These are phyloP conservation scores for Grallaria varia DNA, from an alignment of 2,113 vertebrate species.

Conservation along the genomic window DNA sequence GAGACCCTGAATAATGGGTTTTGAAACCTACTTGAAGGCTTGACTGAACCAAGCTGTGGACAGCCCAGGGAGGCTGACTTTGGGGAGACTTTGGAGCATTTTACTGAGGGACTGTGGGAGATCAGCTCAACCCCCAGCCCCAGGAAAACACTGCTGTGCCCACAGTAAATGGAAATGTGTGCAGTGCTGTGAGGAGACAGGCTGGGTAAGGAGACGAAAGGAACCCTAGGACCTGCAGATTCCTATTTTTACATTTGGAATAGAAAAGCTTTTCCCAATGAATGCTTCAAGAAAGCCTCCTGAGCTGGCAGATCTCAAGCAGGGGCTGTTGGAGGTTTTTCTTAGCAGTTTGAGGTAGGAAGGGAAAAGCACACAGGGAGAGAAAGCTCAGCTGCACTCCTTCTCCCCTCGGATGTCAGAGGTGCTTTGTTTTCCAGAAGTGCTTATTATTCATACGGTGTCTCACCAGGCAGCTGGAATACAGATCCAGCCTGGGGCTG, in stretches of 20 bases:
- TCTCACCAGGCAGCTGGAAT: constrained; percentile 9
- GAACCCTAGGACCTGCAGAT: not conserved
- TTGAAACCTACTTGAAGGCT: not conserved
- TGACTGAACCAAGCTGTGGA: not conserved
- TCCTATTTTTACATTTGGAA: not conserved
- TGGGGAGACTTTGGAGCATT: not conserved
- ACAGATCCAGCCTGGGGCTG: not conserved
- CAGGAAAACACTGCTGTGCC: not conserved
- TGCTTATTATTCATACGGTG: constrained; percentile 10
- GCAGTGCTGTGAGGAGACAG: not conserved
- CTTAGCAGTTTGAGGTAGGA: not conserved
- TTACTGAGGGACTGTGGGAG: not conserved
- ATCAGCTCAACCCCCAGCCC: not conserved
- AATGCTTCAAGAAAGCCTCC: not conserved
- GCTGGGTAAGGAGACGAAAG: not conserved
- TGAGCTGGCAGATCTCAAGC: not conserved
- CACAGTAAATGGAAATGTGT: not conserved
- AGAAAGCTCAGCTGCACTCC: not conserved
- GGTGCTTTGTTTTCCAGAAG: constrained; percentile 24
- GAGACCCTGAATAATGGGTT: not conserved
- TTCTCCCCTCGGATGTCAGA: not conserved
- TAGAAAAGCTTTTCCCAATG: not conserved
- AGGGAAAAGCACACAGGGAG: not conserved
- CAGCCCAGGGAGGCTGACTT: not conserved
- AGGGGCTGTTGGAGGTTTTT: not conserved